Evolutionary conservation across 2,888 invertebrate species (phyloP).

Genomic region (Cerastis leucographa): DNA sequence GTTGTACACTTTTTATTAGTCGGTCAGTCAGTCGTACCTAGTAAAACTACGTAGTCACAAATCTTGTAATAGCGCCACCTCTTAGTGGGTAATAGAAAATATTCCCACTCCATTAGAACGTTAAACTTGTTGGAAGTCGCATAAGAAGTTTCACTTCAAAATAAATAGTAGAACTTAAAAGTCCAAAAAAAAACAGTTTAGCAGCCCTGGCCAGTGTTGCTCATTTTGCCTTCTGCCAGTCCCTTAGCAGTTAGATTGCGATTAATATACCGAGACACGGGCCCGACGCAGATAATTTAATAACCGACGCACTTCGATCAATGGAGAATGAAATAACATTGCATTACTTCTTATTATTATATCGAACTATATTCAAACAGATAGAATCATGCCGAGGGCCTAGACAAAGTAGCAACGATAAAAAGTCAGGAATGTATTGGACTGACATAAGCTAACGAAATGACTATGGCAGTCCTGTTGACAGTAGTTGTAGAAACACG

Average conservation of each 20-base stretch:
- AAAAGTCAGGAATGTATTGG: background rate
- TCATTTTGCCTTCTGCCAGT: conserved; percentile 64
- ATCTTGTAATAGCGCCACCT: no score
- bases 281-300: conserved; percentile 65
- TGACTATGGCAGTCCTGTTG: background rate
- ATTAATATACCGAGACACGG: conserved; percentile 67
- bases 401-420: background rate
- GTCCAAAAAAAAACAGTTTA: background rate
- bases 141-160: no score
- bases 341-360: conserved; percentile 32
- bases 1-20: no score
- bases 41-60: no score
- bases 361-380: background rate
- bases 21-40: no score
- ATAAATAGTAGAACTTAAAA: background rate
- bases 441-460: background rate
- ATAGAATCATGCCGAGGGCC: background rate
- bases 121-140: no score
- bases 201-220: conserved; percentile 51
- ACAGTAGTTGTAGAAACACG: background rate
- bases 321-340: conserved; percentile 19
- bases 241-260: conserved; percentile 64
- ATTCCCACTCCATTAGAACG: no score
- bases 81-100: no score
- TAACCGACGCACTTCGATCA: conserved; percentile 55